Evolutionary conservation across 2,888 invertebrate genomes (phyloP).

Genomic region (Tetropium fuscum): DNA sequence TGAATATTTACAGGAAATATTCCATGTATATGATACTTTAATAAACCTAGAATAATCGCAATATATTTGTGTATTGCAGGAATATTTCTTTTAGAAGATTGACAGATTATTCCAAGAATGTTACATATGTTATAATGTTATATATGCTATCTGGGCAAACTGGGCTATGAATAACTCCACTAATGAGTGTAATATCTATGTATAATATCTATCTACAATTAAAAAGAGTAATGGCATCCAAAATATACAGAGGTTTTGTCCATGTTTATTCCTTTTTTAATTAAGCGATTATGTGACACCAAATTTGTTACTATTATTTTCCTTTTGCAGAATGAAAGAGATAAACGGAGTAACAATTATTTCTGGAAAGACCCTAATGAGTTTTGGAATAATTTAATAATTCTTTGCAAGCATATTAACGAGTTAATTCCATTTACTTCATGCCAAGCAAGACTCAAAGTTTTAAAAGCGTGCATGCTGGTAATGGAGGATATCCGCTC

Average conservation of each 20-base stretch:
- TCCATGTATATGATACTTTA: too few species aligned
- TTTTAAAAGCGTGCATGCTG: conserved; percentile 29
- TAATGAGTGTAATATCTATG: too few species aligned
- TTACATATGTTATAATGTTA: too few species aligned
- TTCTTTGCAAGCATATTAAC: conserved; percentile 20
- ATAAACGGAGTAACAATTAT: conserved; percentile 32
- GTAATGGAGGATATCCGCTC: conserved; percentile 31
- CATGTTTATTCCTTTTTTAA: neutral
- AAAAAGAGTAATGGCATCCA: neutral
- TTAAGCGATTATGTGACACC: neutral
- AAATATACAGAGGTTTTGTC: neutral
- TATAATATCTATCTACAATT: too few species aligned
- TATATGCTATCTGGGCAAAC: too few species aligned
- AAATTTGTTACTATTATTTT: neutral
- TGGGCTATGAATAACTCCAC: too few species aligned
- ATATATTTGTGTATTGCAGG: too few species aligned
- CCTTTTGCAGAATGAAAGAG: conserved; percentile 23
- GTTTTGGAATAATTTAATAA: conserved; percentile 37
- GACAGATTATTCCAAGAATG: too few species aligned
- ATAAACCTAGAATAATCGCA: too few species aligned
- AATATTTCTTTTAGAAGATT: too few species aligned
- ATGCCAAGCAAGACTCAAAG: conserved; percentile 23
- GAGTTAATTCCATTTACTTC: conserved; percentile 30
- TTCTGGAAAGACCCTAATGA: conserved; percentile 40
- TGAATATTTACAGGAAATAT: too few species aligned